These are phyloP conservation scores for Tapirus terrestris DNA, from an alignment of 2,113 vertebrate species.

Conservation along the genomic window DNA sequence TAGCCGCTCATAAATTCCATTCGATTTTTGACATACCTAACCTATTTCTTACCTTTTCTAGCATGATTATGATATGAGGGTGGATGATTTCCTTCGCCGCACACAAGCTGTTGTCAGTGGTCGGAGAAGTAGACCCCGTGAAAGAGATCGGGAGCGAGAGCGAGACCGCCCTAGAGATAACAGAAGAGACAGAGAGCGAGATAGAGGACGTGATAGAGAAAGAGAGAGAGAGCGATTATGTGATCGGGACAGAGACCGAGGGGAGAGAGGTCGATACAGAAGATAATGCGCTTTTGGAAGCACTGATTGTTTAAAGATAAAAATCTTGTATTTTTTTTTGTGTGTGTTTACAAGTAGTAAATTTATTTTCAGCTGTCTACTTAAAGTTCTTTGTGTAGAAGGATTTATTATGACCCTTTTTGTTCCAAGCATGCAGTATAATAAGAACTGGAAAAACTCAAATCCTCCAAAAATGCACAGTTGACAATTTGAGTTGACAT, in stretches of 20 bases:
- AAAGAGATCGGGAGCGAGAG: constrained; percentile 95
- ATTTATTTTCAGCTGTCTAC: constrained; percentile 89
- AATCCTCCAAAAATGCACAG: constrained; percentile 83
- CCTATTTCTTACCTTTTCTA: constrained; percentile 80
- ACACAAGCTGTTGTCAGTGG: constrained; percentile 97
- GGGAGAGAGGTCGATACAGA: constrained; percentile 93
- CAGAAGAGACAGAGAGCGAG: constrained; percentile 91
- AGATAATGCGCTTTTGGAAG: constrained; percentile 89
- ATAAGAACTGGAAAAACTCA: constrained; percentile 88
- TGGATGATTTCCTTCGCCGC: constrained; percentile 97
- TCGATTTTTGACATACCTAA: constrained; percentile 8
- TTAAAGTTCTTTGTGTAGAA: constrained; percentile 90
- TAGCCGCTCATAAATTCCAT: not conserved
- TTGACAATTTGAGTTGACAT: constrained; percentile 80
- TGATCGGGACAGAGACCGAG: constrained; percentile 94
- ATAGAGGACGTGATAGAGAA: constrained; percentile 94
- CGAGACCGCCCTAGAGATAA: constrained; percentile 92
- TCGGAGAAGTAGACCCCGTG: constrained; percentile 93
- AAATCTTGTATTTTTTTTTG: constrained; percentile 87
- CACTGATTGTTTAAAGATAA: constrained; percentile 81
- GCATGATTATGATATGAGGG: constrained; percentile 99
- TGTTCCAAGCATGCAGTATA: constrained; percentile 91
- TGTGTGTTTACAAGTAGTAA: constrained; percentile 91
- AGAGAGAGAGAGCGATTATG: constrained; percentile 90
- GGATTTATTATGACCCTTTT: constrained; percentile 87